Percentiles rank a stretch among this genome's conserved stretches.
Conservation (phyloP, 2,888 invertebrate genomes). For the Arctia plantaginis region DNA sequence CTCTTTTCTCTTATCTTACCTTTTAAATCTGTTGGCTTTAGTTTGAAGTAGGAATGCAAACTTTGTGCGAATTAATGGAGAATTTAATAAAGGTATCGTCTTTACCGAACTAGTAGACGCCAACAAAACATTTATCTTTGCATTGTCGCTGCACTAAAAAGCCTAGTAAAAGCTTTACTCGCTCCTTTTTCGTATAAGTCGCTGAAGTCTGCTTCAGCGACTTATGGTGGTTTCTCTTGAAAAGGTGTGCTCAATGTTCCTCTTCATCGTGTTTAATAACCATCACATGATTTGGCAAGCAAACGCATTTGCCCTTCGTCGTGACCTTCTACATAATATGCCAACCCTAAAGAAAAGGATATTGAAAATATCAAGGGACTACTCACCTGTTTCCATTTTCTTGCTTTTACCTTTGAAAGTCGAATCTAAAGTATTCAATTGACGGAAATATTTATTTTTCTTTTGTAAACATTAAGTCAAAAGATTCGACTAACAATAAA, state of each 20-base stretch:
- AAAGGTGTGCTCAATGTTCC: not conserved
- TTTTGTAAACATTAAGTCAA: not conserved
- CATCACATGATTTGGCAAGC: not conserved
- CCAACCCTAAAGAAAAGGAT: slow-evolving; percentile 32
- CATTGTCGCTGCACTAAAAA: not conserved
- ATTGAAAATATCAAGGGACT: slow-evolving; percentile 31
- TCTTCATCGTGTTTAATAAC: not conserved
- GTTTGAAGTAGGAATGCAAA: slow-evolving; percentile 2
- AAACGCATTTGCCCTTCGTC: not conserved
- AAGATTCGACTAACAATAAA: not conserved
- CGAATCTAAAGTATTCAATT: slow-evolving; percentile 18
- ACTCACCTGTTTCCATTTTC: slow-evolving; percentile 21
- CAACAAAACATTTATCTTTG: not conserved
- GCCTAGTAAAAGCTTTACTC: too few species aligned
- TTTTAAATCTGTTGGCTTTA: not conserved
- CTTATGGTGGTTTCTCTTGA: not conserved
- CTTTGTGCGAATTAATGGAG: not conserved
- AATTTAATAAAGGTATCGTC: not conserved
- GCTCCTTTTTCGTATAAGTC: not conserved
- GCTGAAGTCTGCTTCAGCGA: not conserved
- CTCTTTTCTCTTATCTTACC: not conserved
- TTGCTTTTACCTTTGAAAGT: slow-evolving; percentile 5
- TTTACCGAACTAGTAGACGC: not conserved
- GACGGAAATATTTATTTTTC: not conserved
- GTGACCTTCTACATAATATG: not conserved